Conservation (phyloP, 1,140 invertebrate genomes). For the Hycleus phaleratus region DNA sequence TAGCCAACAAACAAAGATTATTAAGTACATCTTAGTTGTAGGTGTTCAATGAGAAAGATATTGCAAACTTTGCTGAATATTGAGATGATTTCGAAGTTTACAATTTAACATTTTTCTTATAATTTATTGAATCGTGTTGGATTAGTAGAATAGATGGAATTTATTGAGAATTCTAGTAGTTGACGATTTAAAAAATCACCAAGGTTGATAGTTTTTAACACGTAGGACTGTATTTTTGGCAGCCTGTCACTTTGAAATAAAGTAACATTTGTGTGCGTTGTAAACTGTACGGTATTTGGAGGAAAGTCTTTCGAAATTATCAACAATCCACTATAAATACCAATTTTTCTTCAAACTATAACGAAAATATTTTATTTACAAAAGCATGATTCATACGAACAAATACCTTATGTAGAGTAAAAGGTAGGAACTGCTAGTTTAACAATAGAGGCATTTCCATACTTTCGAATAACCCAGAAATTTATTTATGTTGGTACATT, state of each 20-base stretch:
- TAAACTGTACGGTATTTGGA: slow-evolving; percentile 22
- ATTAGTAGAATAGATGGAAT: too few species aligned
- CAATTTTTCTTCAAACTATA: neutral
- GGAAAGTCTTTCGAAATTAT: slow-evolving; percentile 2
- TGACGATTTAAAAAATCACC: neutral
- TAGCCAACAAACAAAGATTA: slow-evolving; percentile 15
- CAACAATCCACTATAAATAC: neutral
- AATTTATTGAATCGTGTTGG: neutral
- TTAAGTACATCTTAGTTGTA: neutral
- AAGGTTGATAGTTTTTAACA: neutral
- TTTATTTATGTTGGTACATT: too few species aligned
- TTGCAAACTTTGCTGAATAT: neutral
- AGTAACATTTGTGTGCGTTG: slow-evolving; percentile 24
- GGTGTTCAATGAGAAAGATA: slow-evolving; percentile 4
- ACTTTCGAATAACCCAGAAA: too few species aligned
- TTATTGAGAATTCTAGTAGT: too few species aligned
- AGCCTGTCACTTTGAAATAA: slow-evolving; percentile 23
- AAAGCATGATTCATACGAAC: too few species aligned
- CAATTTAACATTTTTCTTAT: neutral
- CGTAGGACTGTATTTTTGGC: slow-evolving; percentile 22
- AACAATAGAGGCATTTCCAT: slow-evolving; percentile 3
- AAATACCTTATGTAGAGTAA: too few species aligned
- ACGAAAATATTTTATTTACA: neutral
- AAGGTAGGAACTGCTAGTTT: too few species aligned
- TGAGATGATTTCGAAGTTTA: neutral